Evolutionary conservation across 1,140 invertebrate genomes (phyloP).

Genomic region (Pseudoatta argentina): DNA sequence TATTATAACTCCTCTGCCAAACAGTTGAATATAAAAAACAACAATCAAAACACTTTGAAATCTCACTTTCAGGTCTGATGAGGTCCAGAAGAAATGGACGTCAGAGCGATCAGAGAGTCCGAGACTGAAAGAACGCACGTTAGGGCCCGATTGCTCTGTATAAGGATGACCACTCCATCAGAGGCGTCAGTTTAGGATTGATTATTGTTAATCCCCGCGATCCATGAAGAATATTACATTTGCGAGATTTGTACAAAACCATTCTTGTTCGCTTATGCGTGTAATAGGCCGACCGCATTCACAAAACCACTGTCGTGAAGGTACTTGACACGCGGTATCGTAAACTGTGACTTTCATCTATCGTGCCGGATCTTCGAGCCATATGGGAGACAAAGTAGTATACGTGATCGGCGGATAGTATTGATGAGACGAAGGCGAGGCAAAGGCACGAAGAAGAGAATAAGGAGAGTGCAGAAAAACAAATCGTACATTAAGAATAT

Average conservation of each 20-base stretch:
- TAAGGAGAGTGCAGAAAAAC: too few relatives aligned
- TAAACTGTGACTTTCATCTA: constrained; percentile 24
- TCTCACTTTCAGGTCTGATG: constrained; percentile 43
- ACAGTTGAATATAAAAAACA: constrained; percentile 44
- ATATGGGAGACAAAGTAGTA: background rate
- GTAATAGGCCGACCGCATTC: constrained; percentile 22
- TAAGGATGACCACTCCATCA: constrained; percentile 15
- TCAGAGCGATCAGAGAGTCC: constrained; percentile 17
- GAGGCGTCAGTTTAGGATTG: constrained; percentile 6
- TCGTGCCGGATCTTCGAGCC: background rate
- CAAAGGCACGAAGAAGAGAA: too few relatives aligned
- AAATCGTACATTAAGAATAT: too few relatives aligned
- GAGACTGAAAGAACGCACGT: constrained; percentile 14
- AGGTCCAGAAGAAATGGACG: constrained; percentile 6
- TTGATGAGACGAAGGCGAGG: too few relatives aligned
- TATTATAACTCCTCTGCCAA: constrained; percentile 27
- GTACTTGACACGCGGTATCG: constrained; percentile 7
- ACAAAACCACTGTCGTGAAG: constrained; percentile 19
- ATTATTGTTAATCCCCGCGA: constrained; percentile 4
- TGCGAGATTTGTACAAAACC: constrained; percentile 30
- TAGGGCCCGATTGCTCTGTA: background rate
- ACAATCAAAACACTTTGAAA: constrained; percentile 46
- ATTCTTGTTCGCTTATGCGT: constrained; percentile 5
- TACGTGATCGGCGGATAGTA: constrained; percentile 2
- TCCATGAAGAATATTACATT: background rate